Evolutionary conservation across 2,888 invertebrate genomes (phyloP), one percentile per base, ranked within the genome.

Genomic region (Blomia tropicalis): DNA sequence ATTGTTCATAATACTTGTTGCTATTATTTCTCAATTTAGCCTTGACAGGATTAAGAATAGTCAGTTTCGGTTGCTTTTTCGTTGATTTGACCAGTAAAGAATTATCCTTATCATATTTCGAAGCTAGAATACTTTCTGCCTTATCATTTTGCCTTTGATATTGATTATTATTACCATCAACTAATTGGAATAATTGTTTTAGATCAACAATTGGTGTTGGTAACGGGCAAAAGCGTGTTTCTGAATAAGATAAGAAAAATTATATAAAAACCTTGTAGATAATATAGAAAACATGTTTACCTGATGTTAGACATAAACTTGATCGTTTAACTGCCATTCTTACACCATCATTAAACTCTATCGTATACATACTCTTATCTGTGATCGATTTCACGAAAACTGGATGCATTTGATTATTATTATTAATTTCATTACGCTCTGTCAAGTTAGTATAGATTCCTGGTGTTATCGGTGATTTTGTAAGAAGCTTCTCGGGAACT

Each of bases 291-390:
- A 11, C 7, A 36, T 11, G 17, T 17, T 36, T 17, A 36, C 92
- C 95, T 72, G 95, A 93, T 74, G 96, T 96, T 53, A 95, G 78
- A 73, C 93, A 93, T 25, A 98, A 76, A 2, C 95, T 93, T 2
- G 90, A 89, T 64, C 98, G 80, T 64, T 92, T 79, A 47, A 98
- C 75, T 0, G 91, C 92, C 22, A 91, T 90, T 69, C 95, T 93
- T 73, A 98, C 98, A 2, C 96, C 98, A 77, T 98, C 98, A 77
- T 98, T 92, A 77, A 98, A 98, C 1, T 96, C 95, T 71, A 98
- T 96, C 67, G 93, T 93, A 72, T 98, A 96, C 72, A 87, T 88
- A 72, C 93, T 93, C 71, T 86, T 86, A 74, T 98, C 96, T 73
- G 91, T 11, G 7, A 36, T 17, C 17, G 7, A 11, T 7, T 36